Evolutionary conservation across 2,888 invertebrate species (phyloP).

Genomic region (Helobdella robusta): DNA sequence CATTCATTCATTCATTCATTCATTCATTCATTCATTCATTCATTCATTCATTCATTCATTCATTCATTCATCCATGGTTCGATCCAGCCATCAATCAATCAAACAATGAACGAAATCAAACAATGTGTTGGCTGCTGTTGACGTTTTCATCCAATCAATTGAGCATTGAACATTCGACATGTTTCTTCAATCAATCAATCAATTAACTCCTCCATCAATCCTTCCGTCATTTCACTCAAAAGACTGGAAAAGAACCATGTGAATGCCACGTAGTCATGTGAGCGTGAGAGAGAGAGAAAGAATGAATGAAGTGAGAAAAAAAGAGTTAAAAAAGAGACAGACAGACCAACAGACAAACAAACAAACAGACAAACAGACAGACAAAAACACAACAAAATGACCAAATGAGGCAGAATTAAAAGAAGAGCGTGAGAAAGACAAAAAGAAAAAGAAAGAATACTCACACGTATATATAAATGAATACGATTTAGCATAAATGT

Average conservation of each 20-base stretch:
- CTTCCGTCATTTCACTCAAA: too few species aligned
- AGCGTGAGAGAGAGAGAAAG: background rate
- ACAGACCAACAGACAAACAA: too few species aligned
- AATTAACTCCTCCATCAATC: background rate
- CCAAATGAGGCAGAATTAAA: too few species aligned
- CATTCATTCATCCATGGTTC: background rate
- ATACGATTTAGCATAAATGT: too few species aligned
- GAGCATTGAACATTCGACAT: background rate
- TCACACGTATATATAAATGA: too few species aligned
- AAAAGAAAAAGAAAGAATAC: too few species aligned
- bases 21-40: slow-evolving; percentile 5
- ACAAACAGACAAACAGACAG: too few species aligned
- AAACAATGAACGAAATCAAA: background rate
- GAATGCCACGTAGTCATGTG: background rate
- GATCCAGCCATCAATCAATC: background rate
- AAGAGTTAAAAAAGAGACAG: too few species aligned
- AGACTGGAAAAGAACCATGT: too few species aligned
- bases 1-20: slow-evolving; percentile 11
- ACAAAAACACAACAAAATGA: too few species aligned
- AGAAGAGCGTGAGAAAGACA: too few species aligned
- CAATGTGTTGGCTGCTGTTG: too few species aligned
- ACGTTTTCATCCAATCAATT: background rate
- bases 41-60: slow-evolving; percentile 4
- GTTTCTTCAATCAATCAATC: background rate
- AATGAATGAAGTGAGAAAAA: background rate